phyloP scores from a whole-genome alignment of 2,113 vertebrate genomes.

The Xenus cinereus region DNA sequence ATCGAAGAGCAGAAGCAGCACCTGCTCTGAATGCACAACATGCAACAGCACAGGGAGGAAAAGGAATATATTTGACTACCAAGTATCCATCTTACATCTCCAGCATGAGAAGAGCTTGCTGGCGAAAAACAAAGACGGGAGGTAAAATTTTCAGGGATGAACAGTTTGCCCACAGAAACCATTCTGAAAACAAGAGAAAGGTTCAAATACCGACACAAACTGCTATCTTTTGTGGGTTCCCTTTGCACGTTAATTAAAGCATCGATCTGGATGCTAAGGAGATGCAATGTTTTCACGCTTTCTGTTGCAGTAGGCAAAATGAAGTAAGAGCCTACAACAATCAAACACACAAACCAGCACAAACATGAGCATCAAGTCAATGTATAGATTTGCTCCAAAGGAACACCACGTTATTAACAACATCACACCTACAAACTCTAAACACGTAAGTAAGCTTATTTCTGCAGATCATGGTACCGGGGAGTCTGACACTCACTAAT shows the following conservation, averaged over 20 bases:
- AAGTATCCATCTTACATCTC: neutral
- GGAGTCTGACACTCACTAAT: neutral
- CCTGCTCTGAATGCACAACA: neutral
- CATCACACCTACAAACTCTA: neutral
- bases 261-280: neutral
- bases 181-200: neutral
- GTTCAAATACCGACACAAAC: neutral
- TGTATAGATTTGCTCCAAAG: neutral
- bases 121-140: neutral
- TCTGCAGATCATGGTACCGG: neutral
- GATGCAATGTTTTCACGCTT: neutral
- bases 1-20: neutral
- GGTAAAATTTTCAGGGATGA: neutral
- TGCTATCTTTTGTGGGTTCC: neutral
- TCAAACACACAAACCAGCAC: neutral
- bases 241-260: neutral
- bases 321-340: neutral
- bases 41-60: neutral
- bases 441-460: neutral
- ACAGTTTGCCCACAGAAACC: neutral
- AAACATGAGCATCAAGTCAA: neutral
- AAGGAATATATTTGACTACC: neutral
- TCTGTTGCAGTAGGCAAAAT: neutral
- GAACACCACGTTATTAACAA: neutral
- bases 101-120: neutral